phyloP scores from a whole-genome alignment of 2,113 vertebrate species.

The Nesoenas mayeri region DNA sequence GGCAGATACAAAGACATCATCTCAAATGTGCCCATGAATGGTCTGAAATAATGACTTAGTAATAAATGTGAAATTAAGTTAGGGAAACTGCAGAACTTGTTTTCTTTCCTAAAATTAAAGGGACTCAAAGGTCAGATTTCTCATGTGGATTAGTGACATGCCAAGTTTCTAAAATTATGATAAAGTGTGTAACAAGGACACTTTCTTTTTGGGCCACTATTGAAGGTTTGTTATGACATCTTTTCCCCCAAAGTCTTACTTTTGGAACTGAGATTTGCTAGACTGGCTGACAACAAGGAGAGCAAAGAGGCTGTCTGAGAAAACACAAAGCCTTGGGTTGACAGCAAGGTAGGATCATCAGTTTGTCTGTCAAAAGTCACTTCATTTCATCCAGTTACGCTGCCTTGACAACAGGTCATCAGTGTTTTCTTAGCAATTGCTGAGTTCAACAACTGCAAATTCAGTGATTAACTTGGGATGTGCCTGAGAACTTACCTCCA shows the following conservation, averaged over 20 bases:
- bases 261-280: neutral
- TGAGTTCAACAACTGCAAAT: neutral
- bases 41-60: neutral
- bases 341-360: neutral
- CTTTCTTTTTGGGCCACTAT: neutral
- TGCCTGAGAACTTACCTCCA: neutral
- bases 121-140: neutral
- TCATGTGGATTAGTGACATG: neutral
- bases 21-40: neutral
- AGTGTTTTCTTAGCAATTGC: neutral
- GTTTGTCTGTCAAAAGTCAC: neutral
- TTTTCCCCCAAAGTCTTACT: neutral
- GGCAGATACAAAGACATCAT: neutral
- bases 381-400: neutral
- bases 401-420: neutral
- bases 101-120: neutral
- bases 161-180: neutral
- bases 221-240: neutral
- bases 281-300: neutral
- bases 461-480: neutral
- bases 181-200: neutral
- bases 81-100: neutral
- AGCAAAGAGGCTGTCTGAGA: neutral
- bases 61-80: neutral
- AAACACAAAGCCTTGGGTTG: neutral